A percentile compares a stretch with the other conserved stretches of the same genome.
phyloP scores from a whole-genome alignment of 2,797 vertebrate genomes.

The Sebastes oblongus region DNA sequence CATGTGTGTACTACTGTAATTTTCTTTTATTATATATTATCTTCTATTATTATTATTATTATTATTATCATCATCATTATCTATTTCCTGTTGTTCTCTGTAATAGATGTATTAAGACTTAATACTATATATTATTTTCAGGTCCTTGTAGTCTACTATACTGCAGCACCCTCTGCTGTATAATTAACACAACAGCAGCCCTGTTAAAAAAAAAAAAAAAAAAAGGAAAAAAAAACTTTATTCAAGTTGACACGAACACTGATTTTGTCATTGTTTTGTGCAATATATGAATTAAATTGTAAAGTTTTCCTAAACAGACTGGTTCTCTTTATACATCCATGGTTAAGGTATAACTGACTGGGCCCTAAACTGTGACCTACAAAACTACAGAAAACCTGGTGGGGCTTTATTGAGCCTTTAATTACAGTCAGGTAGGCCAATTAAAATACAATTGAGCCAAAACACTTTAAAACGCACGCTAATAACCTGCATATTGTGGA shows the following conservation, averaged over 20 bases:
- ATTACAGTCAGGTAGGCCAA: too few species aligned
- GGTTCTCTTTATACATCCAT: too few species aligned
- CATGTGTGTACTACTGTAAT: neutral
- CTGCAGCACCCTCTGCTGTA: neutral
- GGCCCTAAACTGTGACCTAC: too few species aligned
- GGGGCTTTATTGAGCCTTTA: too few species aligned
- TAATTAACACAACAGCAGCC: neutral
- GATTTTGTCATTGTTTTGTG: neutral
- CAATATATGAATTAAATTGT: neutral
- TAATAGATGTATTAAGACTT: too few species aligned
- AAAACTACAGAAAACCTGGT: too few species aligned
- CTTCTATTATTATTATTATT: too few species aligned
- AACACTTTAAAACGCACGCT: neutral
- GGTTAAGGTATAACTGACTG: neutral
- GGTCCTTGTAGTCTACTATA: neutral
- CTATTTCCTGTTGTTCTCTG: too few species aligned
- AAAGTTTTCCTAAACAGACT: neutral
- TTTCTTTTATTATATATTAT: too few species aligned
- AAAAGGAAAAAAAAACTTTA: too few species aligned
- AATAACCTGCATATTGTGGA: neutral
- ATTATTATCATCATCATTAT: too few species aligned
- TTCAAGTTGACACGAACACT: neutral
- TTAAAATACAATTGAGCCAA: neutral
- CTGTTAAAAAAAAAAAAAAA: neutral
- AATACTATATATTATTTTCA: too few species aligned